These are phyloP conservation scores for Morinoia aosen DNA, from an alignment of 2,888 invertebrate species.

Conservation along the genomic window DNA sequence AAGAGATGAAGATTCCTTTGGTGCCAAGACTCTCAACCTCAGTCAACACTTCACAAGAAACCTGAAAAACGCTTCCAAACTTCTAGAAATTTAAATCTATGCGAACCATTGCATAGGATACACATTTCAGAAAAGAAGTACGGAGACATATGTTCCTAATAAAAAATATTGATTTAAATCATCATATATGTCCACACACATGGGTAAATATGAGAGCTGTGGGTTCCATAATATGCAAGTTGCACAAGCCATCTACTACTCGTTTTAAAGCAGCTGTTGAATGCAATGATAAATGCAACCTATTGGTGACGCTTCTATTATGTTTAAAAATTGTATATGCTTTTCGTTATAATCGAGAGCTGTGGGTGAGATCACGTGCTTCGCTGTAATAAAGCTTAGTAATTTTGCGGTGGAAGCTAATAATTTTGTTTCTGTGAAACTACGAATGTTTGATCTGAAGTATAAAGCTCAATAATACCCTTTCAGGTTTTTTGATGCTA, in stretches of 20 bases:
- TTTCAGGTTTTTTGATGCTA: too few relatives aligned
- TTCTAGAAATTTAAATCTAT: neutral
- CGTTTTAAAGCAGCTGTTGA: too few relatives aligned
- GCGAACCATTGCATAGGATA: neutral
- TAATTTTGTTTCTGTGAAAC: neutral
- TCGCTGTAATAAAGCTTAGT: neutral
- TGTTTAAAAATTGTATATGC: too few relatives aligned
- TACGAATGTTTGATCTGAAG: neutral
- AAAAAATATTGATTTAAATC: neutral
- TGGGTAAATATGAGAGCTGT: too few relatives aligned
- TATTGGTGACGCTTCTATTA: too few relatives aligned
- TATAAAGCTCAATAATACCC: neutral
- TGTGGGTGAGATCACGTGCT: neutral
- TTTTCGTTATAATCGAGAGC: neutral
- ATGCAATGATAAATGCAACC: too few relatives aligned
- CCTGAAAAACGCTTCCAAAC: neutral
- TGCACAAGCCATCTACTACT: too few relatives aligned
- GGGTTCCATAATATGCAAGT: too few relatives aligned
- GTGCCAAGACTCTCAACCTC: too few relatives aligned
- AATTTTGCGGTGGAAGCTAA: neutral
- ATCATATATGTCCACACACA: too few relatives aligned
- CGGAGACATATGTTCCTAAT: neutral
- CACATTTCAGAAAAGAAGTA: neutral
- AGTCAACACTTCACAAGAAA: neutral
- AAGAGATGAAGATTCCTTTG: too few relatives aligned